Base-by-base conservation (phyloP, 2,113 vertebrate species). In the Nothobranchius kuhntae region DNA sequence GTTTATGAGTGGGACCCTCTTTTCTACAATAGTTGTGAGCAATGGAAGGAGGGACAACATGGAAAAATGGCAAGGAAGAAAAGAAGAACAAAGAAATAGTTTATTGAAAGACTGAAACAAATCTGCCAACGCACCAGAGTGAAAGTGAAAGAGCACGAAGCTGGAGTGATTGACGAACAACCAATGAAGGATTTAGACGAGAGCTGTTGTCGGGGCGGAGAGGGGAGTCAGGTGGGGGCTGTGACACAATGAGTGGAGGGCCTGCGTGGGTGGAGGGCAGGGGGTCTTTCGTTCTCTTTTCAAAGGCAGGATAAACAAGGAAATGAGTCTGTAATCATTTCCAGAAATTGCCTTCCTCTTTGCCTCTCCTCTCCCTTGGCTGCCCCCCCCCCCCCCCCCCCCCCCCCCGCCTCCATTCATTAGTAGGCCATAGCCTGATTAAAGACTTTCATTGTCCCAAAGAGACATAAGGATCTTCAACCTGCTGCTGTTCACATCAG, bases 281-380 rank as follows among this genome's bases (percentile, higher is more conserved):
- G 75, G 71, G 78, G 73, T 74, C 73, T 74, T 78, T 87, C 78
- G 71, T 74, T 86, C 72, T 83, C 79, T 84, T 92, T 92, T 90
- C 87, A 93, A 91, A 92, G 86, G 83, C 85, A 90, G 90, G 83
- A 92, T 91, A 92, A 93, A 92, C 92, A 92, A 92, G 93, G 90
- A 93, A 93, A 93, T 92, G 91, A 92, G 92, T 93, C 88, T 84
- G 89, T 92, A 92, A 93, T 94, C 87, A 93, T 93, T 93, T 94
- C 91, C 92, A 93, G 93, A 93, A 90, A 93, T 91, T 90, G 84
- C 88, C 86, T 91, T 89, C 88, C 89, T 87, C 86, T 89, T 89
- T 75, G 73, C 83, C 61, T 88, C 79, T 73, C 64, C 69, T 82
- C 86, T 88, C 59, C 83, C 82, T 24, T 24, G 72, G 75, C 83